Percentiles rank a stretch among this genome's conserved stretches.
Evolutionary conservation across 2,888 invertebrate genomes (phyloP).

Genomic region (Drosophila cognata): DNA sequence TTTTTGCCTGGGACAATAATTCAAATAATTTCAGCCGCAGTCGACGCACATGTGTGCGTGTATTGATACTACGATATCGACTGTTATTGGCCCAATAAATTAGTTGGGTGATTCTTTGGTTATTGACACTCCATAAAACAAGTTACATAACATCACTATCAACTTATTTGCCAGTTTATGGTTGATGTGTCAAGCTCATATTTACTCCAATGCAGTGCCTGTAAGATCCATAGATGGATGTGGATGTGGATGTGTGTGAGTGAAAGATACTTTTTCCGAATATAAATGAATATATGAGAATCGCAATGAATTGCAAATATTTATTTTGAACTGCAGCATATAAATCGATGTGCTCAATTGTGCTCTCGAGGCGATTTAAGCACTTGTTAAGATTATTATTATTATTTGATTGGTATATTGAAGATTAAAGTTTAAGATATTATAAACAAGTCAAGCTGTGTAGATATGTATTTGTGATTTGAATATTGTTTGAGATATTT

Average conservation of each 20-base stretch:
- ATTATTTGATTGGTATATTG: background rate
- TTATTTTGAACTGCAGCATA: background rate
- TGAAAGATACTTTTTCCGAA: background rate
- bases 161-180: constrained; percentile 3
- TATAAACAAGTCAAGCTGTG: background rate
- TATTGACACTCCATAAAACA: constrained; percentile 18
- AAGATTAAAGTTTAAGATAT: background rate
- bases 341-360: background rate
- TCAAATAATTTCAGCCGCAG: constrained; percentile 14
- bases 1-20: constrained; percentile 3
- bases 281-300: background rate
- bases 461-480: background rate
- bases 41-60: background rate
- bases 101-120: constrained; percentile 13
- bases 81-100: constrained; percentile 19
- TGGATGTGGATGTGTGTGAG: too few relatives aligned
- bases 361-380: background rate
- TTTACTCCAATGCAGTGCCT: background rate
- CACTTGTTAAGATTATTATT: background rate
- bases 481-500: background rate
- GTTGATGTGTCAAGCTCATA: background rate
- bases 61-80: constrained; percentile 11
- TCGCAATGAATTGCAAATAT: background rate
- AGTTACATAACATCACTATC: background rate
- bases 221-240: background rate